Evolutionary conservation across 2,113 vertebrate species (phyloP).

Genomic region (Thalassoma bifasciatum): DNA sequence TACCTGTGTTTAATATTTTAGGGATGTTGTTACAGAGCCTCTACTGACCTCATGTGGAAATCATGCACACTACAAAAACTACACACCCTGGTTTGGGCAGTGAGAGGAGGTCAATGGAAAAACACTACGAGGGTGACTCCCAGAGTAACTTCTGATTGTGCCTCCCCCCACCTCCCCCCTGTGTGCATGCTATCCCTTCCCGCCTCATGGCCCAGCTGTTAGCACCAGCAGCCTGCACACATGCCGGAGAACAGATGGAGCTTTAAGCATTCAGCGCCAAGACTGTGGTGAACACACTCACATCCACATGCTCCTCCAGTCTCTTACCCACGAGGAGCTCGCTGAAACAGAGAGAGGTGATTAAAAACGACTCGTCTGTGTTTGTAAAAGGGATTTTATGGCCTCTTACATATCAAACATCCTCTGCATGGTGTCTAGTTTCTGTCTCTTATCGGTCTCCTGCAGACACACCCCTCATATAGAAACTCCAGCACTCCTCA

Average conservation of each 20-base stretch:
- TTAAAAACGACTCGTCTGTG: not conserved
- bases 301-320: not conserved
- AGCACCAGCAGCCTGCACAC: slow-evolving; percentile 18
- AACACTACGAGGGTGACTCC: not conserved
- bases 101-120: not conserved
- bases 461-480: slow-evolving; percentile 58
- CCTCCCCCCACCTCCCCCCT: too few relatives aligned
- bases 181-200: not conserved
- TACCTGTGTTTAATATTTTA: not conserved
- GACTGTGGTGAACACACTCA: not conserved
- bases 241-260: slow-evolving; percentile 49
- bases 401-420: slow-evolving; percentile 52
- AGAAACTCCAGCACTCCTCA: slow-evolving; percentile 55
- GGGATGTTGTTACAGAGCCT: not conserved
- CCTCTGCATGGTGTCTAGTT: slow-evolving; percentile 22
- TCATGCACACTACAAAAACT: slow-evolving; percentile 38
- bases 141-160: not conserved
- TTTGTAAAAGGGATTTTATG: slow-evolving; percentile 8
- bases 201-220: slow-evolving; percentile 37
- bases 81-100: not conserved
- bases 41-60: slow-evolving; percentile 69
- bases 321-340: not conserved
- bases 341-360: not conserved
- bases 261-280: slow-evolving; percentile 1
- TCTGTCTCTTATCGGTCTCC: slow-evolving; percentile 62